A percentile compares a stretch with the other conserved stretches of the same genome.
Conservation (phyloP, 2,113 vertebrate genomes). For the Mellivora capensis region DNA sequence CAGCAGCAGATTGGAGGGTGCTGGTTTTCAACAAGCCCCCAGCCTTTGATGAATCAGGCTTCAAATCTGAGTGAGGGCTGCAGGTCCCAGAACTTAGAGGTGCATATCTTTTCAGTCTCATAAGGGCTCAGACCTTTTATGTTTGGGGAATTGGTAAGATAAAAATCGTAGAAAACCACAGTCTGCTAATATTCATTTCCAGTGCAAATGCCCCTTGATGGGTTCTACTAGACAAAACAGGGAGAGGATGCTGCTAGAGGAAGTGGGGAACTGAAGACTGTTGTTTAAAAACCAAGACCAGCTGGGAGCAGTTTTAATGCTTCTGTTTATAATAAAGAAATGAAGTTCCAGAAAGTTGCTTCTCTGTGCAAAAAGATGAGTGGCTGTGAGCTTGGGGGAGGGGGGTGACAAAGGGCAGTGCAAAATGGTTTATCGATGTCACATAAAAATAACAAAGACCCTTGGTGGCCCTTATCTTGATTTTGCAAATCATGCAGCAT, state of each 20-base stretch:
- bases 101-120: neutral
- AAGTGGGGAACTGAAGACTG: neutral
- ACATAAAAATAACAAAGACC: slow-evolving; percentile 61
- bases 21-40: neutral
- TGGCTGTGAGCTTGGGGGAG: neutral
- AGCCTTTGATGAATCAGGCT: neutral
- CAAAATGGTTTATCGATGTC: slow-evolving; percentile 1
- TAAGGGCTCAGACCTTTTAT: neutral
- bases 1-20: neutral
- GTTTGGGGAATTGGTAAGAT: neutral
- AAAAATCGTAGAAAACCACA: neutral
- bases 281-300: neutral
- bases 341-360: slow-evolving; percentile 26
- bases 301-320: slow-evolving; percentile 2
- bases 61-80: neutral
- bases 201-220: neutral
- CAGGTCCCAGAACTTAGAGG: neutral
- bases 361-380: slow-evolving; percentile 45
- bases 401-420: neutral
- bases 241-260: neutral
- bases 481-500: slow-evolving; percentile 45
- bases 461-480: neutral
- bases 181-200: neutral
- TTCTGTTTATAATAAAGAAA: slow-evolving; percentile 33
- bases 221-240: neutral